Evolutionary conservation across 2,113 vertebrate genomes (phyloP), one percentile per base, ranked within the genome.

Genomic region (Nothobranchius furzeri): DNA sequence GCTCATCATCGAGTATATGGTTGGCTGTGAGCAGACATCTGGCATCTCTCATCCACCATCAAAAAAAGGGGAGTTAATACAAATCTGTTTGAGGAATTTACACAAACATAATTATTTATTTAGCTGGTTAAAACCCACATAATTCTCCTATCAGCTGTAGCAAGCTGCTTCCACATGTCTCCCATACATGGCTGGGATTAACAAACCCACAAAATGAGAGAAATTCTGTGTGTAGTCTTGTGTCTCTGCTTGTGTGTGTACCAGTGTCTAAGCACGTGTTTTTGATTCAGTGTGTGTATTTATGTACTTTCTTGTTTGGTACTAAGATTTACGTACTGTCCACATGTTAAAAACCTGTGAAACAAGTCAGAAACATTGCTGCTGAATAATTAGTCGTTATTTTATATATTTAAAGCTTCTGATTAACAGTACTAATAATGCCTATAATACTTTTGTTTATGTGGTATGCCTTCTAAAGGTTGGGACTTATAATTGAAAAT

Each of bases 101-200:
- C 81, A 85, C 85, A 86, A 78, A 91, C 88, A 91, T 91, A 90
- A 90, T 91, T 90, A 90, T 91, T 91, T 90, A 90, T 91, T 91
- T 90, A 88, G 87, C 83, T 85, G 73, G 88, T 87, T 88, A 88
- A 92, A 92, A 79, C 88, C 89, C 85, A 72, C 82, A 87, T 89
- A 91, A 91, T 92, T 86, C 89, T 89, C 71, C 80, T 91, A 89
- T 90, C 91, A 87, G 88, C 87, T 72, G 63, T 64, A 70, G 83
- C 86, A 91, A 89, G 87, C 87, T 88, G 86, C 87, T 85, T 86
- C 86, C 81, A 74, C 82, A 81, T 90, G 88, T 89, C 82, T 78
- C 81, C 81, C 82, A 67, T 90, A 86, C 87, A 87, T 85, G 79
- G 78, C 68, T 75, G 69, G 87, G 89, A 91, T 91, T 90, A 90